These are phyloP conservation scores for Stigmatopora argus DNA, from an alignment of 2,113 vertebrate species.

Conservation along the genomic window DNA sequence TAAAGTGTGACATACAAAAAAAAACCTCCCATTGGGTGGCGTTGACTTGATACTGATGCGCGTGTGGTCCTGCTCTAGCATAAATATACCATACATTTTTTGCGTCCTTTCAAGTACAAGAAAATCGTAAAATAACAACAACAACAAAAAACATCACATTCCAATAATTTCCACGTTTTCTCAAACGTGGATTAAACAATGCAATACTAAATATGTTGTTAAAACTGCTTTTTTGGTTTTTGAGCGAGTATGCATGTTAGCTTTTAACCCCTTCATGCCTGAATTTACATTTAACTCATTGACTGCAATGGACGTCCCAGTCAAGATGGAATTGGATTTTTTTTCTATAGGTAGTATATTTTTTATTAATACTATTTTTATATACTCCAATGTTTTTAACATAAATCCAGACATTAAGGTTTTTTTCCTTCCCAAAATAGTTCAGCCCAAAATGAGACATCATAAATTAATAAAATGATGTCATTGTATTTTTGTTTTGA, in stretches of 20 bases:
- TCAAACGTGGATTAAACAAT: constrained; percentile 35
- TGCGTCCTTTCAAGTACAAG: constrained; percentile 55
- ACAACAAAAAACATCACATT: constrained; percentile 41
- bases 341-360: too few relatives aligned
- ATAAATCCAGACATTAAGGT: too few relatives aligned
- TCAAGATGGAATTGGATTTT: too few relatives aligned
- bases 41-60: constrained; percentile 42
- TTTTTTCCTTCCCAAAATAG: not conserved
- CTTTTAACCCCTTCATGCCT: not conserved
- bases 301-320: too few relatives aligned
- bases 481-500: too few relatives aligned
- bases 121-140: constrained; percentile 6
- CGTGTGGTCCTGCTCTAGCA: constrained; percentile 58
- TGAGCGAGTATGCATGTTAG: not conserved
- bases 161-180: constrained; percentile 52
- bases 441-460: not conserved
- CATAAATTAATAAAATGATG: not conserved
- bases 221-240: not conserved
- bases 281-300: too few relatives aligned
- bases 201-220: constrained; percentile 1
- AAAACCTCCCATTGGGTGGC: constrained; percentile 12
- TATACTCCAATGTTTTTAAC: too few relatives aligned
- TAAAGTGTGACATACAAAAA: not conserved
- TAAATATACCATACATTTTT: constrained; percentile 62
- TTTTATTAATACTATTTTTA: too few relatives aligned